phyloP scores from a whole-genome alignment of 2,888 invertebrate genomes.

The Tetheella fluctuosa region DNA sequence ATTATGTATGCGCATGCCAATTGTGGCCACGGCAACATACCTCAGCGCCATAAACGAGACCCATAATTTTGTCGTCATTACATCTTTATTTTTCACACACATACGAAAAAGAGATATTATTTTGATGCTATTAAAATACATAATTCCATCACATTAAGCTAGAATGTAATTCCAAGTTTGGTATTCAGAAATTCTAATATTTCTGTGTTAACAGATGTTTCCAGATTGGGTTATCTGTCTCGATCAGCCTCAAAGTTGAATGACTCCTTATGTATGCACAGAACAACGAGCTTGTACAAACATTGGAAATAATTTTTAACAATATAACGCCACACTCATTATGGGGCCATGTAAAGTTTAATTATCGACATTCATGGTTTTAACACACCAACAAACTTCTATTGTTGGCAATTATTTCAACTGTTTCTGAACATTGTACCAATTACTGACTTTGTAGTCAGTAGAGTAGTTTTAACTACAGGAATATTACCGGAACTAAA shows the following conservation, averaged over 20 bases:
- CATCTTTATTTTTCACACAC: not conserved
- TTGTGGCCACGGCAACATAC: not conserved
- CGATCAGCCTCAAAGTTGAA: slow-evolving; percentile 4
- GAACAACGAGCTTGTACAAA: not conserved
- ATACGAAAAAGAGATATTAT: no score
- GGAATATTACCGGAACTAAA: not conserved
- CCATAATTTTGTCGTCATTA: not conserved
- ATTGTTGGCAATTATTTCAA: slow-evolving; percentile 3
- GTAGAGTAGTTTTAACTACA: not conserved
- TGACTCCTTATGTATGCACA: not conserved
- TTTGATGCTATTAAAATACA: no score
- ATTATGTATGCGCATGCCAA: slow-evolving; percentile 5
- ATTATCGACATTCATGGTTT: not conserved
- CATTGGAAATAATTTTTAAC: not conserved
- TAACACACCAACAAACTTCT: not conserved
- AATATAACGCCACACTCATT: not conserved
- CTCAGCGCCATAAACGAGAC: not conserved
- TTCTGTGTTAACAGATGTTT: not conserved
- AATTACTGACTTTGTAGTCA: not conserved
- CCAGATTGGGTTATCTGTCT: not conserved
- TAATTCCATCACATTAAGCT: not conserved
- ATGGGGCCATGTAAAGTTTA: not conserved
- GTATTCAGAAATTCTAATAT: not conserved
- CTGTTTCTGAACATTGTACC: not conserved
- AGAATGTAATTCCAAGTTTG: not conserved